A percentile compares a stretch with the other conserved stretches of the same genome.
phyloP scores from a whole-genome alignment of 1,140 invertebrate species.

The Achroia grisella region DNA sequence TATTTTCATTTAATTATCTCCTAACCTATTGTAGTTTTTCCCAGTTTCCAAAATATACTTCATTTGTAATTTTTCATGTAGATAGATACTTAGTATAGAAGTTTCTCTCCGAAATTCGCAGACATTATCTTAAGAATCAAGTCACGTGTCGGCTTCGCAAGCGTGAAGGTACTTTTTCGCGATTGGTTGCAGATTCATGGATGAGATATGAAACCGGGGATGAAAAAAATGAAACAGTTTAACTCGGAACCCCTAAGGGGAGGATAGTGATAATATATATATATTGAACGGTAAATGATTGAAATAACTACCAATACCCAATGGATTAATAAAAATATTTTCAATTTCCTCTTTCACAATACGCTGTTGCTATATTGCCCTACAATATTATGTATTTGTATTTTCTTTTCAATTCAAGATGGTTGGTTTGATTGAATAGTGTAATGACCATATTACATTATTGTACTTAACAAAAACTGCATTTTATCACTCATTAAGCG shows the following conservation, averaged over 20 bases:
- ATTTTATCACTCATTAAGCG: no score
- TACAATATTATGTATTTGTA: no score
- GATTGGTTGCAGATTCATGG: constrained; percentile 49
- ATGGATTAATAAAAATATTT: no score
- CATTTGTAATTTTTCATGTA: not conserved
- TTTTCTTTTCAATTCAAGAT: no score
- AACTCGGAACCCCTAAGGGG: not conserved
- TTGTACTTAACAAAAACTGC: no score
- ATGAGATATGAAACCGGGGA: constrained; percentile 20
- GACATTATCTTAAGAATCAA: constrained; percentile 25
- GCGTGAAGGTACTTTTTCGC: constrained; percentile 38
- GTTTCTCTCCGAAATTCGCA: constrained; percentile 11
- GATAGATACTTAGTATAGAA: not conserved
- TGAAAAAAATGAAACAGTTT: constrained; percentile 4
- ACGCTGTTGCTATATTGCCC: no score
- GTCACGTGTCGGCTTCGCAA: constrained; percentile 41
- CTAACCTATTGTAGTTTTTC: not conserved
- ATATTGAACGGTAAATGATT: not conserved
- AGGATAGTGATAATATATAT: constrained; percentile 5
- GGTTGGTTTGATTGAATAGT: no score
- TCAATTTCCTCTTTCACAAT: no score
- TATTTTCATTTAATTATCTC: no score
- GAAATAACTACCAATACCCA: not conserved
- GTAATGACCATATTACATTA: no score
- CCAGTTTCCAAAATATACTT: not conserved